Evolutionary conservation across 2,797 vertebrate species (phyloP).

Genomic region (Eulemur mongoz): DNA sequence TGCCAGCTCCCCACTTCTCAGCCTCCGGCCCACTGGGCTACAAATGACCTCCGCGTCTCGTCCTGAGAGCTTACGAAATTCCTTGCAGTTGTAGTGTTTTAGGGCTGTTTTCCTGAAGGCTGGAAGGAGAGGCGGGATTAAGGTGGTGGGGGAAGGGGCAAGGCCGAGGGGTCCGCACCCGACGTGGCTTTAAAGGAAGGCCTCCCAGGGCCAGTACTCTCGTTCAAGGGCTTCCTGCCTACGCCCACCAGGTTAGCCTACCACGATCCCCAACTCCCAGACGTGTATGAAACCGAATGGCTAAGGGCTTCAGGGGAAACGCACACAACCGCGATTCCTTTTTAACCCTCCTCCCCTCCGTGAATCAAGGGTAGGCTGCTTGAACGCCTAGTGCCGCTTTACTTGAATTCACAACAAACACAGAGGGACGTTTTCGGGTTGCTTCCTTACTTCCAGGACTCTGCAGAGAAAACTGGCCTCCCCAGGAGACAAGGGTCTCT

Average conservation of each 20-base stretch:
- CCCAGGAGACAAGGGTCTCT: not conserved
- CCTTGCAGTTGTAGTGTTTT: not conserved
- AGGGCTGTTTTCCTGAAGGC: not conserved
- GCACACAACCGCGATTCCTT: not conserved
- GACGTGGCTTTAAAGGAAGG: not conserved
- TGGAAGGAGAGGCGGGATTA: not conserved
- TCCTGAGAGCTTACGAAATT: not conserved
- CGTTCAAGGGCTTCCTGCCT: not conserved
- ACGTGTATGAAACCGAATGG: not conserved
- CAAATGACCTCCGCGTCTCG: not conserved
- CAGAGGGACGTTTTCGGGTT: not conserved
- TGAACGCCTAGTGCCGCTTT: not conserved
- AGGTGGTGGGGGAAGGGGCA: not conserved
- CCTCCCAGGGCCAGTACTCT: not conserved
- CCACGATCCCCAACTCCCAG: not conserved
- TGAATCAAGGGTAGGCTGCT: not conserved
- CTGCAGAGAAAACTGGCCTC: not conserved
- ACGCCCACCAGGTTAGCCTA: not conserved
- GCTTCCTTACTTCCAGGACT: not conserved
- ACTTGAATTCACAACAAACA: slow-evolving; percentile 15
- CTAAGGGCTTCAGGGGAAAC: not conserved
- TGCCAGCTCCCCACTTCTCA: not conserved
- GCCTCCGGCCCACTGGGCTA: not conserved
- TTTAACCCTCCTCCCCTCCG: not conserved
- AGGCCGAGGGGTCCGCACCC: not conserved